Percentiles rank a stretch among this genome's conserved stretches.
These are phyloP conservation scores for Megalurothrips usitatus DNA, from an alignment of 2,888 invertebrate species.

Conservation along the genomic window DNA sequence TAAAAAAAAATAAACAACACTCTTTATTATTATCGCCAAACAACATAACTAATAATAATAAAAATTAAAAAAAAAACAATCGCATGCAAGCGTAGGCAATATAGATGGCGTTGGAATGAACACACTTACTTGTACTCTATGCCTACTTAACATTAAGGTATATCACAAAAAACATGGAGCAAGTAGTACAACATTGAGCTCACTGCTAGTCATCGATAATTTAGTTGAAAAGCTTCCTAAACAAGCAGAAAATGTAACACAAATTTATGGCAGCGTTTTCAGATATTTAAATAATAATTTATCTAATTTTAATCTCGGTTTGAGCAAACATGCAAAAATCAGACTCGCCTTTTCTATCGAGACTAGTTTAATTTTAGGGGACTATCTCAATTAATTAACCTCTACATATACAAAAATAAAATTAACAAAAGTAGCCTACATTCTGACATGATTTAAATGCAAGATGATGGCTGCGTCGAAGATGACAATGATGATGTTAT, in stretches of 20 bases:
- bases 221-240: not conserved
- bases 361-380: not conserved
- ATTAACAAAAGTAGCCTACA: not conserved
- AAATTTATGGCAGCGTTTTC: constrained; percentile 11
- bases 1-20: constrained; percentile 14
- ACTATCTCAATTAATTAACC: not conserved
- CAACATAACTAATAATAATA: not conserved
- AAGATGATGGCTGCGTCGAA: no score
- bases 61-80: not conserved
- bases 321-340: not conserved
- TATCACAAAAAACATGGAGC: not conserved
- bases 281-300: not conserved
- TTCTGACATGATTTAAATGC: no score
- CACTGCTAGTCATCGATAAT: not conserved
- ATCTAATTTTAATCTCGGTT: not conserved
- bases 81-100: constrained; percentile 6
- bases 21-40: constrained; percentile 1
- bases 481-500: no score
- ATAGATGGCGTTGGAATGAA: not conserved
- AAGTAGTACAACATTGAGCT: not conserved
- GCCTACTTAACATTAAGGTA: constrained; percentile 3
- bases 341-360: not conserved
- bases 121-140: not conserved
- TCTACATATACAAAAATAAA: not conserved
- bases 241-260: not conserved